These are phyloP conservation scores for Mesembrinibis cayennensis DNA, from an alignment of 2,113 vertebrate species.

Conservation along the genomic window DNA sequence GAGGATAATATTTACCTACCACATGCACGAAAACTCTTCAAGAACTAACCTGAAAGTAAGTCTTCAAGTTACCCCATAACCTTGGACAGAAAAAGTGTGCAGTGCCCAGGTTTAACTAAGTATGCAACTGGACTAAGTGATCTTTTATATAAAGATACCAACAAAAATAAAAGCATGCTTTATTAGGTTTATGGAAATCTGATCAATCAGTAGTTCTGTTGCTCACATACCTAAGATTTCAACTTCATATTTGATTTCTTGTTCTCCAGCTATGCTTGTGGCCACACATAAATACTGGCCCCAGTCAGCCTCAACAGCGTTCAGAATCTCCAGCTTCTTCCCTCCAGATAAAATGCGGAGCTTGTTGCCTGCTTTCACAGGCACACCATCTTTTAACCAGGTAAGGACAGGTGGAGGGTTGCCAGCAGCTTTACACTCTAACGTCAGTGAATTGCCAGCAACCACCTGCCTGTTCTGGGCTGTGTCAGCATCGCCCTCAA, in stretches of 20 bases:
- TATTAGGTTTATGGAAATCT: neutral
- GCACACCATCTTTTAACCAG: conserved; percentile 91
- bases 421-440: conserved; percentile 89
- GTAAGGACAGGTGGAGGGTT: conserved; percentile 89
- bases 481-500: conserved; percentile 75
- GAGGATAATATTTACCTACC: neutral
- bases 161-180: neutral
- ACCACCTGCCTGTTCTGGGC: conserved; percentile 82
- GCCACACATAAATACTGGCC: conserved; percentile 92
- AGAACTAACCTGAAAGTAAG: neutral
- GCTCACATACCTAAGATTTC: conserved; percentile 86
- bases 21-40: neutral
- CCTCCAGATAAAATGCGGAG: conserved; percentile 82
- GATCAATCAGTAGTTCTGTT: neutral
- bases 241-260: conserved; percentile 89
- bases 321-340: conserved; percentile 83
- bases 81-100: neutral
- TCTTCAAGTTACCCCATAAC: neutral
- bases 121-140: neutral
- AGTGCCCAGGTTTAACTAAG: neutral
- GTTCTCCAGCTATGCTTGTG: conserved; percentile 91
- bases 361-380: conserved; percentile 77
- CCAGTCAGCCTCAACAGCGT: conserved; percentile 67
- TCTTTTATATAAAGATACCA: neutral
- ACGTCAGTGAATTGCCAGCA: conserved; percentile 74